These are phyloP conservation scores for Ostrea edulis DNA, from an alignment of 1,140 invertebrate species.

Conservation along the genomic window DNA sequence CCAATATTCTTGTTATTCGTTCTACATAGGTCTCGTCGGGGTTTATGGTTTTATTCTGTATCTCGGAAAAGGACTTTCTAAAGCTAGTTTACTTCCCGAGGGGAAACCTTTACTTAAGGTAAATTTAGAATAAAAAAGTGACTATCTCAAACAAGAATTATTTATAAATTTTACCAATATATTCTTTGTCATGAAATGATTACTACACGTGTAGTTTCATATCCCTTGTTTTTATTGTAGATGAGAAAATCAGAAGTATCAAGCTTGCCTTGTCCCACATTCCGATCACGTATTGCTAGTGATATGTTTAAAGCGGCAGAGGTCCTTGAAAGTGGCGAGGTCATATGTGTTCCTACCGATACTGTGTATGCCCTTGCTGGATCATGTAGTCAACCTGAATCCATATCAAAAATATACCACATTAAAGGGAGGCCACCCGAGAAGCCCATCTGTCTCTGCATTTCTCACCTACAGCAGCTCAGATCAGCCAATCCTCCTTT, in stretches of 20 bases:
- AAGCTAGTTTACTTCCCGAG: slow-evolving; percentile 60
- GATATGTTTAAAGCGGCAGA: slow-evolving; percentile 60
- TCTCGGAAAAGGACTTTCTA: slow-evolving; percentile 59
- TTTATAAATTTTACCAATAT: background rate
- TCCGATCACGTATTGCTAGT: slow-evolving; percentile 65
- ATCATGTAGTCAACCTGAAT: slow-evolving; percentile 68
- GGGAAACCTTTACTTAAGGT: slow-evolving; percentile 66
- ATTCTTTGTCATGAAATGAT: background rate
- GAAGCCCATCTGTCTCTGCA: slow-evolving; percentile 71
- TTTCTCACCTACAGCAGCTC: slow-evolving; percentile 68
- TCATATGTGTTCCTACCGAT: slow-evolving; percentile 70
- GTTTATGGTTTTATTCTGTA: slow-evolving; percentile 66
- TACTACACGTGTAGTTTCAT: no score
- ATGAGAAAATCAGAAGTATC: slow-evolving; percentile 38
- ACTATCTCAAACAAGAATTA: background rate
- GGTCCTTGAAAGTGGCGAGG: slow-evolving; percentile 62
- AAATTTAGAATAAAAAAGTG: background rate
- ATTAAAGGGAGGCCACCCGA: slow-evolving; percentile 69
- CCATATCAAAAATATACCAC: slow-evolving; percentile 67
- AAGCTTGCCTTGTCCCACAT: slow-evolving; percentile 58
- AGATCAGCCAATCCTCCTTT: slow-evolving; percentile 61
- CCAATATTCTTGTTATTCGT: background rate
- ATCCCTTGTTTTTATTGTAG: slow-evolving; percentile 5
- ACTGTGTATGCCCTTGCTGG: slow-evolving; percentile 70
- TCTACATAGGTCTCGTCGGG: slow-evolving; percentile 55